Evolutionary conservation across 2,888 invertebrate species (phyloP).

Genomic region (Galerucella nymphaeae): DNA sequence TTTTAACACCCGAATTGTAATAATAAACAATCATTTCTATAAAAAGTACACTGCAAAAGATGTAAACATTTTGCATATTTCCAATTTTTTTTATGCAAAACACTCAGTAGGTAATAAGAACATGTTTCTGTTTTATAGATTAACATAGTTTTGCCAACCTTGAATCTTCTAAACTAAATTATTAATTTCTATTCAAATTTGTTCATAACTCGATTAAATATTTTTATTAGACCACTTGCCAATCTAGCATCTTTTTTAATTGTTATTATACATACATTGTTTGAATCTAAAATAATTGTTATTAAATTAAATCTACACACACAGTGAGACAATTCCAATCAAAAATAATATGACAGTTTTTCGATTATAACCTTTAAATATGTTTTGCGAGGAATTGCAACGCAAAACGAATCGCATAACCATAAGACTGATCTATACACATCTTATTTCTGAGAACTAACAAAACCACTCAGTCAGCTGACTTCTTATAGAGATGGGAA

Average conservation of each 20-base stretch:
- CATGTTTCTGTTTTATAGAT: too few species aligned
- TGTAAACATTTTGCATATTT: neutral
- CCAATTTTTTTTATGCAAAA: too few species aligned
- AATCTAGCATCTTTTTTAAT: slow-evolving; percentile 19
- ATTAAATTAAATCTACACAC: neutral
- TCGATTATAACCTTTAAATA: too few species aligned
- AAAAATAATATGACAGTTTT: too few species aligned
- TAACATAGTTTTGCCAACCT: neutral
- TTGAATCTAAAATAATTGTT: neutral
- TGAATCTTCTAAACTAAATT: neutral
- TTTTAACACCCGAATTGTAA: slow-evolving; percentile 22
- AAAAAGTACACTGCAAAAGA: neutral
- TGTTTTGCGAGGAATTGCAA: neutral
- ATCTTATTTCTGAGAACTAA: neutral
- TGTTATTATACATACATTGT: neutral
- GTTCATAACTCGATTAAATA: neutral
- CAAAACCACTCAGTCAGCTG: slow-evolving; percentile 5
- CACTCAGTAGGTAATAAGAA: too few species aligned
- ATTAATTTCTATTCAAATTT: neutral
- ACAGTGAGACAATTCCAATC: too few species aligned
- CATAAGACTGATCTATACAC: neutral
- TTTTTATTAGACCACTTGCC: slow-evolving; percentile 12
- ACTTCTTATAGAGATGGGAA: slow-evolving; percentile 1
- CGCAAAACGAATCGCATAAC: neutral
- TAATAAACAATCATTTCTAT: neutral